Conservation (phyloP, 1,140 invertebrate species). For the Papilio aristodemus region DNA sequence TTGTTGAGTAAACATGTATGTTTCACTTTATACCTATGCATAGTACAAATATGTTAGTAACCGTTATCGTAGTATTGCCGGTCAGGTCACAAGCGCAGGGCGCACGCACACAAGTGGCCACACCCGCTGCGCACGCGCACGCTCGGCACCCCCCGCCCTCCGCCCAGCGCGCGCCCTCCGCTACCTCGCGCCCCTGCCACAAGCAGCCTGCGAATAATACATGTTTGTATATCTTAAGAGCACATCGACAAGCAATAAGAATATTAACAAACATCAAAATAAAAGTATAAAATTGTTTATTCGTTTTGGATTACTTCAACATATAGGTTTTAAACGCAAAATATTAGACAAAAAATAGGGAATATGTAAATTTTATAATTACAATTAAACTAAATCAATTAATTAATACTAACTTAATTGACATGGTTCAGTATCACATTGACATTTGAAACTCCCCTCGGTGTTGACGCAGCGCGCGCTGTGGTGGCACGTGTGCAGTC, state of each 20-base stretch:
- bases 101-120: slow-evolving; percentile 62
- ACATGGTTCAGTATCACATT: slow-evolving; percentile 83
- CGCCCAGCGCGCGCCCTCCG: slow-evolving; percentile 69
- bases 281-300: too few relatives aligned
- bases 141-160: slow-evolving; percentile 70
- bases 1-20: too few relatives aligned
- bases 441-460: slow-evolving; percentile 89
- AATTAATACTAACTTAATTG: slow-evolving; percentile 75
- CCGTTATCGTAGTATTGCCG: slow-evolving; percentile 53
- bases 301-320: not conserved
- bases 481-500: slow-evolving; percentile 88
- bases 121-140: slow-evolving; percentile 68
- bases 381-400: not conserved
- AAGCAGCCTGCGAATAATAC: slow-evolving; percentile 54
- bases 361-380: too few relatives aligned
- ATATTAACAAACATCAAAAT: too few relatives aligned
- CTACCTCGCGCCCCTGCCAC: slow-evolving; percentile 63
- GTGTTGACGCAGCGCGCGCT: slow-evolving; percentile 90
- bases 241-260: too few relatives aligned
- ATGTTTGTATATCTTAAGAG: too few relatives aligned
- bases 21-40: too few relatives aligned
- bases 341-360: too few relatives aligned
- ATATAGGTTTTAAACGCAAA: too few relatives aligned
- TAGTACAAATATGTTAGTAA: too few relatives aligned
- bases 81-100: slow-evolving; percentile 65